Percentiles rank a stretch among this genome's conserved stretches.
Conservation (phyloP, 2,797 vertebrate genomes). For the Glossophaga mutica region DNA sequence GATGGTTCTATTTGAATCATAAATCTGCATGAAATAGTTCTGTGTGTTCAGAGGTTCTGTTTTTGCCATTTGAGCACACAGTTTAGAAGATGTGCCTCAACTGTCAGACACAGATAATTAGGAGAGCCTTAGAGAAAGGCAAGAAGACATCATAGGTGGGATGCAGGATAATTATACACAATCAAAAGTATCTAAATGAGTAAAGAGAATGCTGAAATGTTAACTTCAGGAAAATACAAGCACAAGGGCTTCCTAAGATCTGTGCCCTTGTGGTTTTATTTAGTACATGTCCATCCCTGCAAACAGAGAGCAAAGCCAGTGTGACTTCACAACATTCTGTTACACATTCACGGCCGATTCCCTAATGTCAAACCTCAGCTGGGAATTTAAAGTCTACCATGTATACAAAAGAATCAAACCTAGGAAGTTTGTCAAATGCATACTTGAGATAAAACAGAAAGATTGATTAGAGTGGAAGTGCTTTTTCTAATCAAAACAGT, state of each 20-base stretch:
- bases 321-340: background rate
- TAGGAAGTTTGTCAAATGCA: background rate
- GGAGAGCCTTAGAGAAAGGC: background rate
- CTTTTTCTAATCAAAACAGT: constrained; percentile 40
- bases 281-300: accelerated
- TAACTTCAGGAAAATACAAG: background rate
- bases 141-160: background rate
- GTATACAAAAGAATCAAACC: background rate
- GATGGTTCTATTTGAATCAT: background rate
- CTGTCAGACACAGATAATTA: background rate
- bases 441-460: background rate
- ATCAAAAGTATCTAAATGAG: background rate
- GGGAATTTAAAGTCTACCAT: background rate
- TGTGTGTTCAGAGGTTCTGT: background rate
- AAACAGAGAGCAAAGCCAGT: background rate
- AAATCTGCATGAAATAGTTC: background rate
- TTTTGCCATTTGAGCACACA: background rate
- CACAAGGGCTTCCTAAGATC: background rate
- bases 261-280: background rate
- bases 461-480: background rate
- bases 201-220: background rate
- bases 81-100: background rate
- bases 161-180: background rate
- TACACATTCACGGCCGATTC: background rate
- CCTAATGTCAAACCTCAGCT: background rate